These are phyloP conservation scores for Aphelocoma californica DNA, from an alignment of 2,797 vertebrate genomes.

Conservation along the genomic window DNA sequence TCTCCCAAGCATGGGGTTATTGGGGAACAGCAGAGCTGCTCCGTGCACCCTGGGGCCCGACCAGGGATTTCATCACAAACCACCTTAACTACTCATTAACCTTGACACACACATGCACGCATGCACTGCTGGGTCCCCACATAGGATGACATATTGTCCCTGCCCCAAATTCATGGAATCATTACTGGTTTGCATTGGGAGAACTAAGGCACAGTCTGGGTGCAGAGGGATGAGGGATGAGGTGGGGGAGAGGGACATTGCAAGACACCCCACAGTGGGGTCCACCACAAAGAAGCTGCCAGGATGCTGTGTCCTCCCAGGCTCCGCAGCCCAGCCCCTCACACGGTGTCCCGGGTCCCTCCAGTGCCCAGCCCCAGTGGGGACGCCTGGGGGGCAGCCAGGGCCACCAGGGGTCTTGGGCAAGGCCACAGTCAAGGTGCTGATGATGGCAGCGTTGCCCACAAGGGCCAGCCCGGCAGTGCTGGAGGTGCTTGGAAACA, in stretches of 20 bases:
- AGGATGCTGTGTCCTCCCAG: background rate
- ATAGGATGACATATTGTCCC: accelerated
- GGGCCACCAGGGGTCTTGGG: accelerated
- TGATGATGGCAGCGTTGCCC: background rate
- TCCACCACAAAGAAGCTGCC: background rate
- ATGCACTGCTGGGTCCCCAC: background rate
- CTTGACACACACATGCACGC: accelerated
- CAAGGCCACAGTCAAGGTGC: background rate
- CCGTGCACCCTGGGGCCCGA: background rate
- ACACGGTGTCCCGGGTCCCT: accelerated
- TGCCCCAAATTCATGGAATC: background rate
- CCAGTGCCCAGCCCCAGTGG: background rate
- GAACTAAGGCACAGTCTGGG: background rate
- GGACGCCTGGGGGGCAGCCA: accelerated
- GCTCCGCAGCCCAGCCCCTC: background rate
- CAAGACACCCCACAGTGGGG: background rate
- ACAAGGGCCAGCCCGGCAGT: background rate
- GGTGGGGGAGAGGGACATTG: accelerated
- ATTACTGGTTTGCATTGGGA: background rate
- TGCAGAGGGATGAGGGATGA: background rate
- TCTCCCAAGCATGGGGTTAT: accelerated
- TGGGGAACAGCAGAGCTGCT: background rate
- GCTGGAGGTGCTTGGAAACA: accelerated
- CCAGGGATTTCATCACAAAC: too few relatives aligned
- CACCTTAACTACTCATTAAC: background rate